Evolutionary conservation across 1,140 invertebrate species (phyloP), one percentile per base, ranked within the genome.

Genomic region (Trypoxylus dichotomus): DNA sequence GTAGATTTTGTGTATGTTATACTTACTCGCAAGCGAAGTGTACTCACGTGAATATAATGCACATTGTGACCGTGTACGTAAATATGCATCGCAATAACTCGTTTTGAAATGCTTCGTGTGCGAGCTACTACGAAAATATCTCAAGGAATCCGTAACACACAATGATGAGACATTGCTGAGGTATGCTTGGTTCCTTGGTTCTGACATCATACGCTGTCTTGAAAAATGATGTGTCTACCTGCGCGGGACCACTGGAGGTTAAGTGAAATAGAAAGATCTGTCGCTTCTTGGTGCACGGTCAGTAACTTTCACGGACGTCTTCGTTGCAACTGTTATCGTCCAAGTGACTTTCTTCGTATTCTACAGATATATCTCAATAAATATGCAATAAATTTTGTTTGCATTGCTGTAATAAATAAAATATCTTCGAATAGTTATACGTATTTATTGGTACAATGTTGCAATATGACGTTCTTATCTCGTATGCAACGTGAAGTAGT

Each of bases 151-250:
- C 24, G 8, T 24, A 68, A 68, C 19, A 19, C 19, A 68, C 21
- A 27, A 25, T 27, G 60, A 68, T 68, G 60, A 68, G 6, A 68
- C 60, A 68, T 68, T 68, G 60, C 13, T 68, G 21, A 68, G 60
- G 60, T 68, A 68, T 68, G 60, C 60, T 68, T 13, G 60, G 60
- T 3, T 68, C 10, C 60, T 68, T 8, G 25, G 10, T 10, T 13
- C 21, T 24, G 60, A 68, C 60, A 27, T 54, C 24, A 29, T 68
- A 68, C 24, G 47, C 47, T 24, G 11, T 54, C 27, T 68, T 68
- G 60, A 68, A 68, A n/a, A 29, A 13, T 11, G 24, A 68, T 0
- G 24, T 13, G 60, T 68, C 24, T 68, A 68, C 60, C 60, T 29
- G 60, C 27, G 24, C 27, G 24, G 24, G 21, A 68, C 1, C 0